Evolutionary conservation across 2,113 vertebrate genomes (phyloP).

Genomic region (Podarcis cretensis): DNA sequence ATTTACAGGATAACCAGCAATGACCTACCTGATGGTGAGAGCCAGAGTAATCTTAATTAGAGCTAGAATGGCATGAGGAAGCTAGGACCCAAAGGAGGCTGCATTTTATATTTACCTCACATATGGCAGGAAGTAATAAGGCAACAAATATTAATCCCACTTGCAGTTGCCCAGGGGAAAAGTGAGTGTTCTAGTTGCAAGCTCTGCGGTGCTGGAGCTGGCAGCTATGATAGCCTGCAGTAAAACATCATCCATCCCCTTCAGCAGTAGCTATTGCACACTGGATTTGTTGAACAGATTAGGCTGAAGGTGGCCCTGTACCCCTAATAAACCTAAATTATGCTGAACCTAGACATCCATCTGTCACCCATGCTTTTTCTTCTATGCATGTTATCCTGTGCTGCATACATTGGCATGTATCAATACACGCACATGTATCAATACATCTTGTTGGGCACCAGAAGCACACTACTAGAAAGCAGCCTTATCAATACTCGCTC

Average conservation of each 20-base stretch:
- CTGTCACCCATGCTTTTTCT: background rate
- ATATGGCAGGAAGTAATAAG: background rate
- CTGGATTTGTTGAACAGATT: background rate
- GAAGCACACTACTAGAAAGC: background rate
- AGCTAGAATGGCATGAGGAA: background rate
- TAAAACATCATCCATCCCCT: background rate
- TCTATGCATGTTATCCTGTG: no score
- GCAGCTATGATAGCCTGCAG: background rate
- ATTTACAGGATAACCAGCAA: background rate
- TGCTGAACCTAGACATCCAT: background rate
- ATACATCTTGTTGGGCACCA: background rate
- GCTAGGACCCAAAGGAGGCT: background rate
- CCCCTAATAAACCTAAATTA: background rate
- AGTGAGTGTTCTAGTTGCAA: background rate
- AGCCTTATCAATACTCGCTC: background rate
- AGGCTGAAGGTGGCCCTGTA: background rate
- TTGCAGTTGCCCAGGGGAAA: conserved; percentile 10
- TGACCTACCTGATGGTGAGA: background rate
- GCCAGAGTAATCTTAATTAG: no score
- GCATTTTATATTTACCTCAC: background rate
- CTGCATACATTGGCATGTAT: no score
- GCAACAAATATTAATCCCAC: background rate
- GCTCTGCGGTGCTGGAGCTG: background rate
- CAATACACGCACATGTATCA: background rate
- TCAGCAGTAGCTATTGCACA: background rate